Evolutionary conservation across 1,140 invertebrate species (phyloP), one percentile per base, ranked within the genome.

Genomic region (Drosophila littoralis): DNA sequence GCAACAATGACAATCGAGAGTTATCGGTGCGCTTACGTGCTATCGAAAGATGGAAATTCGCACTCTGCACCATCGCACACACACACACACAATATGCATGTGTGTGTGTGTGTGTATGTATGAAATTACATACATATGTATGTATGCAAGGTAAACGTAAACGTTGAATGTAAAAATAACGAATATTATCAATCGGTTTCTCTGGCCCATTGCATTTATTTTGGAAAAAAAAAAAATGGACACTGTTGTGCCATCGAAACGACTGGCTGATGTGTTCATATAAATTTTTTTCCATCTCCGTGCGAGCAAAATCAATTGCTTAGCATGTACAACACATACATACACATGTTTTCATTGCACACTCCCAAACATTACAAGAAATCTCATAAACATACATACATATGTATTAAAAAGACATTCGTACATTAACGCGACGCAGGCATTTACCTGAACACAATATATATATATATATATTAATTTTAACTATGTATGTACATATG

Each of bases 41-140:
- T 74, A 74, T 74, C 71, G 71, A 74, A 74, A 60, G 38, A 59
- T 46, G 71, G 66, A 74, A 74, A 74, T 74, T 74, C 71, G 71
- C 71, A 74, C 70, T 72, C 60, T 65, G 60, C 60, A 63, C 68
- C 65, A 55, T 32, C 45, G 22, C 22, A 68, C 48, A 57, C 40
- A 58, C 60, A 50, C 45, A 35, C 22, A 68, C 48, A 57, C 40
- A 58, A 67, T 50, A 59, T 36, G 43, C n/a, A 46, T 63, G 0
- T 22, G 2, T 22, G 22, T 22, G 22, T 22, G 22, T 22, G 2
- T 46, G 22, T 48, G 9, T 28, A 6, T 32, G 57, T 17, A 33
- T 42, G 36, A 57, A 57, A 40, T 33, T 64, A 55, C 38, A 45
- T 57, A 67, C 55, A 60, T 32, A 15, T 40, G 15, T 46, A 28